Evolutionary conservation across 2,113 vertebrate species (phyloP), one percentile per base, ranked within the genome.

Genomic region (Patagioenas fasciata): DNA sequence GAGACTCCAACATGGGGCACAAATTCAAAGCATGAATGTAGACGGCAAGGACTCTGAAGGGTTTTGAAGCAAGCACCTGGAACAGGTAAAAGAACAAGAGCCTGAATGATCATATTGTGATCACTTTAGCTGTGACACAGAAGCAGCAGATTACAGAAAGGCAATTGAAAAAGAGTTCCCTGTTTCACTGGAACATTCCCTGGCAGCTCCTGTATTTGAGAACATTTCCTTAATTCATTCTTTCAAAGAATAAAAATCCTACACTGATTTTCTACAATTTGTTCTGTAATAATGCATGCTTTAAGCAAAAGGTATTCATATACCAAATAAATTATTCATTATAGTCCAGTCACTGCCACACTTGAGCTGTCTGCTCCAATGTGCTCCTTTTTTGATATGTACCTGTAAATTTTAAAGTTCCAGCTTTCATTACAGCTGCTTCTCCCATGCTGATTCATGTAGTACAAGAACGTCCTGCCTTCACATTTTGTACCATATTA

Each of bases 311-410:
- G 28, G 21, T 74, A 89, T 47, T 77, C 54, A 70, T 66, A 57
- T 73, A 32, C 31, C 38, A 5, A 50, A 70, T 73, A 12, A 32
- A 81, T 95, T 73, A 95, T 86, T 36, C 47, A 85, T 94, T 93
- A 67, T 29, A 19, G 53, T 74, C 73, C 69, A 81, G 64, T 32
- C 20, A 57, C 28, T 65, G 47, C 70, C 50, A 87, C 79, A 48
- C 56, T 80, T 84, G 29, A 89, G 58, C 62, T 73, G 60, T 84
- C 66, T 78, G 58, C 15, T 91, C 60, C 80, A 82, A 79, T 88
- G 60, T 53, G 88, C 62, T 88, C 34, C 51, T 78, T 89, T 86
- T 81, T 77, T 88, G 34, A 91, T 85, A 54, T 32, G 21, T 16
- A 56, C 54, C 66, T 94, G 9, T 83, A 78, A 69, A 65, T 58